These are phyloP conservation scores for Gymnorhina tibicen DNA, from an alignment of 2,113 vertebrate species.

Conservation along the genomic window DNA sequence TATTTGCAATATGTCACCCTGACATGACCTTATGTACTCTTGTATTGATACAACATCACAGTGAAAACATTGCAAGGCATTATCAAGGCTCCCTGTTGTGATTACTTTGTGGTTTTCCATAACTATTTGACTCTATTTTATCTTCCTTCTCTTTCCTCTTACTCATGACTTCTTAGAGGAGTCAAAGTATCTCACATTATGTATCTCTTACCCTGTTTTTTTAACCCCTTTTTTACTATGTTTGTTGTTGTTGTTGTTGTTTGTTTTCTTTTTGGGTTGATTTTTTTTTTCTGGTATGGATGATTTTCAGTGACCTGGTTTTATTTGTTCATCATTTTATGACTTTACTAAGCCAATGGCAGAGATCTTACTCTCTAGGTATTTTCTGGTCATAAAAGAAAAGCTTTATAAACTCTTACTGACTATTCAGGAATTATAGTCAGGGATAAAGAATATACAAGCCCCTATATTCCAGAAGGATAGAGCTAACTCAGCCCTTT, in stretches of 20 bases:
- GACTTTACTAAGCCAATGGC: background rate
- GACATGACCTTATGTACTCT: background rate
- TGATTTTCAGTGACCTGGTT: background rate
- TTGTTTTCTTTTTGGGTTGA: background rate
- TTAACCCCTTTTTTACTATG: background rate
- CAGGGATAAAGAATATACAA: background rate
- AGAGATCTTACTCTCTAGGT: background rate
- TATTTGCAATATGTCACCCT: background rate
- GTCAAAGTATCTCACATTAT: background rate
- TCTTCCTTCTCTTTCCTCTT: background rate
- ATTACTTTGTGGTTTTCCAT: background rate
- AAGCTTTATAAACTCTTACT: background rate
- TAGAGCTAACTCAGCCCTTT: background rate
- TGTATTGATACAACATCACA: background rate
- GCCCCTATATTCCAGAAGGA: background rate
- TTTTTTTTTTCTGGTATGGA: background rate
- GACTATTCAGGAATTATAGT: background rate
- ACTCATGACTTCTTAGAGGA: background rate
- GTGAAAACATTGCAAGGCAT: background rate
- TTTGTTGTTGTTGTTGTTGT: background rate
- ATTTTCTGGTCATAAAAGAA: background rate
- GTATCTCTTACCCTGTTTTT: background rate
- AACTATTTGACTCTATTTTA: background rate
- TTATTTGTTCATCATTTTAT: background rate
- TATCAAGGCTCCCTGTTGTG: background rate